These are phyloP conservation scores for Drosophila formosana DNA, from an alignment of 2,888 invertebrate species.

Conservation along the genomic window DNA sequence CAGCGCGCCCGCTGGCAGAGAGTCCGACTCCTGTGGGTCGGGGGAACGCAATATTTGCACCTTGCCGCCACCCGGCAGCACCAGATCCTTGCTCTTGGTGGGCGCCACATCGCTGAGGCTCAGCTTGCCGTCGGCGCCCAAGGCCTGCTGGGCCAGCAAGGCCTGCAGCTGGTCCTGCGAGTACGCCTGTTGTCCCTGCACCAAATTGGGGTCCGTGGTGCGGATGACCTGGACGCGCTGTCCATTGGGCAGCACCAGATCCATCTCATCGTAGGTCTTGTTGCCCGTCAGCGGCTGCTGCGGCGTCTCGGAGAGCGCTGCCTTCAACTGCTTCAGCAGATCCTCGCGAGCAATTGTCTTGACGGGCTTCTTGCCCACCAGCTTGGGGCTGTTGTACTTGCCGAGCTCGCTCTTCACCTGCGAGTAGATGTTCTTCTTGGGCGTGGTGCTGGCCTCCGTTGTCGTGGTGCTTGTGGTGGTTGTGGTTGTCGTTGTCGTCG, in stretches of 20 bases:
- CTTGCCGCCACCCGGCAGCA: conserved; percentile 90
- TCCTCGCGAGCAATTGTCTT: conserved; percentile 89
- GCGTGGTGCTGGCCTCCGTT: conserved; percentile 85
- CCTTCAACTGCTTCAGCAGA: conserved; percentile 90
- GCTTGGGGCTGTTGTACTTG: conserved; percentile 74
- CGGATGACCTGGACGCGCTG: conserved; percentile 91
- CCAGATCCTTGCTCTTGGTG: conserved; percentile 88
- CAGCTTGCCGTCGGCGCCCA: conserved; percentile 61
- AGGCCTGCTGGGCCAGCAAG: conserved; percentile 75
- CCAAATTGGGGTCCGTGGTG: conserved; percentile 89
- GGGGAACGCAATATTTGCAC: conserved; percentile 90
- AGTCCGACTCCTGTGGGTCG: conserved; percentile 87
- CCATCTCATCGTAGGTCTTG: conserved; percentile 90
- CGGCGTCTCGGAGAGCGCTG: conserved; percentile 90
- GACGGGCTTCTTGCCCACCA: conserved; percentile 83
- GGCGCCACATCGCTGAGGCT: conserved; percentile 80
- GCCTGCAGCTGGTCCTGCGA: conserved; percentile 85
- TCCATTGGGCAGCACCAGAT: conserved; percentile 90
- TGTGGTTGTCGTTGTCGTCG: conserved; percentile 89
- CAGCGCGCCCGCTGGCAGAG: conserved; percentile 84
- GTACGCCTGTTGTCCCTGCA: conserved; percentile 86
- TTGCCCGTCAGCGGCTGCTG: conserved; percentile 87
- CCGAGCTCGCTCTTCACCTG: conserved; percentile 87
- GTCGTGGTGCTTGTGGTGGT: conserved; percentile 89
- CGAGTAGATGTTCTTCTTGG: conserved; percentile 87